These are phyloP conservation scores for Archivesica marissinica DNA, from an alignment of 1,140 invertebrate genomes.

Conservation along the genomic window DNA sequence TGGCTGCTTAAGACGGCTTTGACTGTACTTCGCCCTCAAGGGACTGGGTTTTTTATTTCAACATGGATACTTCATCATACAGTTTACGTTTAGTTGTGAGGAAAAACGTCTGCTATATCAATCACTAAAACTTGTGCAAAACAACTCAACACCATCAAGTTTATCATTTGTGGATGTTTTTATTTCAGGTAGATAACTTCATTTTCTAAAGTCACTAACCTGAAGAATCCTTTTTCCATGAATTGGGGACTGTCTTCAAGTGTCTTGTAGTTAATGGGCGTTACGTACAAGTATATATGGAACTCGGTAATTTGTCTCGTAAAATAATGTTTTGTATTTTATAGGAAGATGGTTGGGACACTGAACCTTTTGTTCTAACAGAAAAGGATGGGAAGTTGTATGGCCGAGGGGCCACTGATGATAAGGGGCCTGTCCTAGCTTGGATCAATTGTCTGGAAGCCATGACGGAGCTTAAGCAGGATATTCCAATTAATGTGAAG, in stretches of 20 bases:
- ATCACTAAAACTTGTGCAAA: too few species aligned
- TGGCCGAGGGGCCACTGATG: conserved; percentile 96
- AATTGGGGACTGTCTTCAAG: too few species aligned
- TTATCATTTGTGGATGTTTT: too few species aligned
- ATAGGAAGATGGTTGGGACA: conserved; percentile 95
- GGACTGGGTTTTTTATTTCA: neutral
- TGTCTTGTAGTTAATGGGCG: too few species aligned
- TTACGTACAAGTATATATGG: too few species aligned
- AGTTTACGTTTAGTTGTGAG: neutral
- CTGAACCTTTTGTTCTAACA: conserved; percentile 92
- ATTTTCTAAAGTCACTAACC: too few species aligned
- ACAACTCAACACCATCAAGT: too few species aligned
- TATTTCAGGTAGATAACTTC: too few species aligned
- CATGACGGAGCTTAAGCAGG: conserved; percentile 87
- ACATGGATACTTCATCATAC: neutral
- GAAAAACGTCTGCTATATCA: too few species aligned
- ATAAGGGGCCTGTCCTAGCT: conserved; percentile 92
- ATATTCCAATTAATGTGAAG: conserved; percentile 15
- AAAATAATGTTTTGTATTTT: conserved; percentile 1
- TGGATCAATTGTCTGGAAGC: conserved; percentile 98
- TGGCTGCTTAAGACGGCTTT: too few species aligned
- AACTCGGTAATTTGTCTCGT: too few species aligned
- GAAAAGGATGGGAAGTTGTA: conserved; percentile 96
- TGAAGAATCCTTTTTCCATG: too few species aligned
- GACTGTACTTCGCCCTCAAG: neutral